Percentiles rank a stretch among this genome's conserved stretches.
Conservation (phyloP, 2,113 vertebrate species). For the Platycercus adscitus region DNA sequence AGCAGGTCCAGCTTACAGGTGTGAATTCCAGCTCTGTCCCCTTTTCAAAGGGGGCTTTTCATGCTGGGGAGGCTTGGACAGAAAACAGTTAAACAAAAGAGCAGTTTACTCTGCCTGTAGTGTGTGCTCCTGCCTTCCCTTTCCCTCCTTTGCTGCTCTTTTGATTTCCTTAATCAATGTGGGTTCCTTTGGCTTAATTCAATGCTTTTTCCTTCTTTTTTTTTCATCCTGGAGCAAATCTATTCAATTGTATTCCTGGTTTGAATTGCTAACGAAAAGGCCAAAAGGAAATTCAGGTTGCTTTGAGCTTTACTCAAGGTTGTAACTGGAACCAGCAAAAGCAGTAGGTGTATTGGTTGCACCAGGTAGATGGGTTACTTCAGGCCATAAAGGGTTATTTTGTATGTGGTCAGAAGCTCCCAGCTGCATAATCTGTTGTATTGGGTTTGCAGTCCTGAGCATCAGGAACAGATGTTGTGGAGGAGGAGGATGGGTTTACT, state of each 20-base stretch:
- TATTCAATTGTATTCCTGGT: neutral
- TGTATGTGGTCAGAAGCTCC: neutral
- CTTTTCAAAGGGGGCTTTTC: neutral
- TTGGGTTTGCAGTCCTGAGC: neutral
- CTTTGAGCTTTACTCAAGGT: neutral
- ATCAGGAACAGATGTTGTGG: neutral
- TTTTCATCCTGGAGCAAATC: neutral
- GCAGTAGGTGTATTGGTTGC: neutral
- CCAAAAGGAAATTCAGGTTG: neutral
- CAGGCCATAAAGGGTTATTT: neutral
- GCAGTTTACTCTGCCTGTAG: neutral
- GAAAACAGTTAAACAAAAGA: constrained; percentile 7
- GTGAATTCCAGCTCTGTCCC: neutral
- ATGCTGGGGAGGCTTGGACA: neutral
- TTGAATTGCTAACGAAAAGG: neutral
- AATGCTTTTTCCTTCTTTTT: neutral
- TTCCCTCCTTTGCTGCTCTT: constrained; percentile 4
- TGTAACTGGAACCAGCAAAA: neutral
- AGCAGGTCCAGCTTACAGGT: constrained; percentile 44
- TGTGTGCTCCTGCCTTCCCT: neutral
- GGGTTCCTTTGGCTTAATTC: neutral
- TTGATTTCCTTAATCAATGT: neutral
- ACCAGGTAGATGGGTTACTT: neutral
- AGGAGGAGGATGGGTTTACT: neutral
- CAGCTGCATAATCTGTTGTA: neutral